Percentiles rank a stretch among this genome's conserved stretches.
phyloP scores from a whole-genome alignment of 2,888 invertebrate species.

The Drosophila demipolita region DNA sequence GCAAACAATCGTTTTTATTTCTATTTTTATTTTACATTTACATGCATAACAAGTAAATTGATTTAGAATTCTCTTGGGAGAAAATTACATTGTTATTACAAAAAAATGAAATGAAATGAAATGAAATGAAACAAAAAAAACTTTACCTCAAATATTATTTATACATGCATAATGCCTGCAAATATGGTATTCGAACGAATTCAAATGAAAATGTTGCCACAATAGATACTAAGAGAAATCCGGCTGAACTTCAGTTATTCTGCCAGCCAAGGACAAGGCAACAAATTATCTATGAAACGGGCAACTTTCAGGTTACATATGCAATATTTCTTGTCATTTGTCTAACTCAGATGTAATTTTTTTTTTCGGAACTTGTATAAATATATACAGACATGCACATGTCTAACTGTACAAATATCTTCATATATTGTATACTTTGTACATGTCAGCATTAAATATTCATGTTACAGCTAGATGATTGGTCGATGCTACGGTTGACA shows the following conservation, averaged over 20 bases:
- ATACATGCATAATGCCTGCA: background rate
- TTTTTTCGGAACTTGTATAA: slow-evolving; percentile 43
- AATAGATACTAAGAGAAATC: background rate
- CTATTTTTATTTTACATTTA: slow-evolving; percentile 12
- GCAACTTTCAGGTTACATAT: slow-evolving; percentile 61
- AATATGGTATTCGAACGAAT: background rate
- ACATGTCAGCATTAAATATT: slow-evolving; percentile 80
- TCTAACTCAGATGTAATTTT: slow-evolving; percentile 38
- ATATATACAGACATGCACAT: slow-evolving; percentile 18
- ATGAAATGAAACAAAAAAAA: too few species aligned
- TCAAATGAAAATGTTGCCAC: background rate
- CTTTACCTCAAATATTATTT: background rate
- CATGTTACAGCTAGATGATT: slow-evolving; percentile 57
- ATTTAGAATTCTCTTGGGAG: background rate
- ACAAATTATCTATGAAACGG: slow-evolving; percentile 35
- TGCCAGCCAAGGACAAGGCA: slow-evolving; percentile 10
- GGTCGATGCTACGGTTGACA: background rate
- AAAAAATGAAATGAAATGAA: background rate
- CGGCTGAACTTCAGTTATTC: slow-evolving; percentile 7
- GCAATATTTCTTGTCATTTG: slow-evolving; percentile 71
- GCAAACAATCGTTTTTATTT: background rate
- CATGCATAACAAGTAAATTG: slow-evolving; percentile 8
- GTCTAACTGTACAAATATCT: slow-evolving; percentile 31
- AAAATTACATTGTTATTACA: background rate
- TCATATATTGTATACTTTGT: slow-evolving; percentile 68